phyloP scores from a whole-genome alignment of 2,888 invertebrate genomes.

The Mermis nigrescens region DNA sequence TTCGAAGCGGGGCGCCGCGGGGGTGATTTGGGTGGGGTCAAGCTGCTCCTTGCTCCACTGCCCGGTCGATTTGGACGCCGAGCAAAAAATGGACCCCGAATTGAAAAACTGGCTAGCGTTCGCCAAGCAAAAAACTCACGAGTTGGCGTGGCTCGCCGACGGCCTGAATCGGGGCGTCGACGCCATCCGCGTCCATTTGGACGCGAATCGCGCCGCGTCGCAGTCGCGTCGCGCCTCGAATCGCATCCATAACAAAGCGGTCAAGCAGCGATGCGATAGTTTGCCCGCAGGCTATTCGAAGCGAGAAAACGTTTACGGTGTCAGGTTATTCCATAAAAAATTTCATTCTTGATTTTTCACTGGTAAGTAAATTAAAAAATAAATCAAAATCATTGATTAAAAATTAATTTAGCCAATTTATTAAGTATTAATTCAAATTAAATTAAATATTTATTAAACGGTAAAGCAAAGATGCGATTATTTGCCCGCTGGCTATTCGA shows the following conservation, averaged over 20 bases:
- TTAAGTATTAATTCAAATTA: no score
- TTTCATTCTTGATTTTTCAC: no score
- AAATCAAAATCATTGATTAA: no score
- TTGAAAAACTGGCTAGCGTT: background rate
- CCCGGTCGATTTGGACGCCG: background rate
- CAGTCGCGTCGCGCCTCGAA: background rate
- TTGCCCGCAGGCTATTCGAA: background rate
- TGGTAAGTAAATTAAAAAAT: no score
- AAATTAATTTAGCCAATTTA: no score
- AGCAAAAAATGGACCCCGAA: background rate
- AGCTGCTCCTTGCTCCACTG: background rate
- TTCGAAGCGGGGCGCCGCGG: background rate
- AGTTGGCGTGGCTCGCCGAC: background rate
- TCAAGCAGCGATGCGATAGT: background rate
- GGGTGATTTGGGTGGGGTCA: background rate
- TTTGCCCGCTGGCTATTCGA: background rate
- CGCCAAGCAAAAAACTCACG: background rate
- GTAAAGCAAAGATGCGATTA: background rate
- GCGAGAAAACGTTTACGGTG: background rate
- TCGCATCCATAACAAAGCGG: background rate
- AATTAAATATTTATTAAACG: no score
- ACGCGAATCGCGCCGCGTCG: background rate
- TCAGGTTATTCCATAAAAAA: no score
- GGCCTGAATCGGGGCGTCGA: background rate
- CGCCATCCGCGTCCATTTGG: background rate